Evolutionary conservation across 2,113 vertebrate genomes (phyloP).

Genomic region (Laterallus jamaicensis): DNA sequence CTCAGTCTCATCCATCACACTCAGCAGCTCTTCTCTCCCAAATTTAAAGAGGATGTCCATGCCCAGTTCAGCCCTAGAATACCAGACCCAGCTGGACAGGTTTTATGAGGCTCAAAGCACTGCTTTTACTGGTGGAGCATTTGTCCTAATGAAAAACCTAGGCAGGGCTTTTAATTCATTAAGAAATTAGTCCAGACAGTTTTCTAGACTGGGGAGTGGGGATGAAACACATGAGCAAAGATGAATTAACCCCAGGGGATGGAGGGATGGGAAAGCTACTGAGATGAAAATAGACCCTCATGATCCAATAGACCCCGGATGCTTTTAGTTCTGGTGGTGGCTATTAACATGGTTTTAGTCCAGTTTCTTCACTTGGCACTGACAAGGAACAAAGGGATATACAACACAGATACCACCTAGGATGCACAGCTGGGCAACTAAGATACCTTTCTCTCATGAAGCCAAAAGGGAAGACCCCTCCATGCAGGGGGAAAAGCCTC

Average conservation of each 20-base stretch:
- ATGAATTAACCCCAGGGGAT: not conserved
- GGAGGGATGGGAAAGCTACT: not conserved
- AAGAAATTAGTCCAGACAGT: not conserved
- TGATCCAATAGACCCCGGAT: not conserved
- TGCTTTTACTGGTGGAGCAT: not conserved
- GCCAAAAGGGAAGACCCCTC: accelerated
- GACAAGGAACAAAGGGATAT: not conserved
- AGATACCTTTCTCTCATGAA: not conserved
- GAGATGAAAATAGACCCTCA: not conserved
- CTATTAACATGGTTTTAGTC: not conserved
- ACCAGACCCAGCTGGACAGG: not conserved
- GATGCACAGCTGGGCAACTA: no score
- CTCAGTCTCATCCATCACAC: not conserved
- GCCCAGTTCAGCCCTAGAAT: not conserved
- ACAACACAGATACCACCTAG: not conserved
- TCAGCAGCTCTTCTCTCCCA: accelerated
- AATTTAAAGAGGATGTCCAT: not conserved
- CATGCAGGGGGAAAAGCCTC: not conserved
- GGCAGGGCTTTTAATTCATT: slow-evolving; percentile 30
- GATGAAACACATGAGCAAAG: not conserved
- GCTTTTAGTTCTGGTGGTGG: not conserved
- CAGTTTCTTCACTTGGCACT: not conserved
- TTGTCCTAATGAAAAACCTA: not conserved
- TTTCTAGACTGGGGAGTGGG: not conserved
- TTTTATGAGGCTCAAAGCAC: not conserved